Conservation (phyloP, 2,113 vertebrate species). For the Pithys albifrons region DNA sequence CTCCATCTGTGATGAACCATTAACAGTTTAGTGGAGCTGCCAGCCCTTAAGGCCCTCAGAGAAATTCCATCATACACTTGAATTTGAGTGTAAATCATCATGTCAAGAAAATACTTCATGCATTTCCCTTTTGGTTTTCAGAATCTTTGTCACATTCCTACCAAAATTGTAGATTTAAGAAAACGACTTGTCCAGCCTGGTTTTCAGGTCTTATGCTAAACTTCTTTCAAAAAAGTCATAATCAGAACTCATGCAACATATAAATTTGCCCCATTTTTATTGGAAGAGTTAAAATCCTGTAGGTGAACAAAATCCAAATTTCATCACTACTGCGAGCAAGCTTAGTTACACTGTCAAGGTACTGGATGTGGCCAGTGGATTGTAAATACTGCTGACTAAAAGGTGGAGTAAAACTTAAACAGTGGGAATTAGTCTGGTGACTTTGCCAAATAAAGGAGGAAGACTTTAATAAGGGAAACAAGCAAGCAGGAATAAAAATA, state of each 20-base stretch:
- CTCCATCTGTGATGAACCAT: slow-evolving; percentile 9
- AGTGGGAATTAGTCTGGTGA: background rate
- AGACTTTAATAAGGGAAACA: background rate
- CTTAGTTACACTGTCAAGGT: background rate
- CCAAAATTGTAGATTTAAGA: background rate
- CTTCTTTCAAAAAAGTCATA: background rate
- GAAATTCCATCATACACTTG: background rate
- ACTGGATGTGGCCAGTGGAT: background rate
- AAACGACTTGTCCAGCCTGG: background rate
- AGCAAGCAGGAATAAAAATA: background rate
- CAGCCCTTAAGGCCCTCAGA: background rate
- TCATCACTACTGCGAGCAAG: background rate
- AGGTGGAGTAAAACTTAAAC: background rate
- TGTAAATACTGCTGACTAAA: background rate
- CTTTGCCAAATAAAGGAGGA: background rate
- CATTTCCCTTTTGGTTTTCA: background rate
- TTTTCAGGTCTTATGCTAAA: background rate
- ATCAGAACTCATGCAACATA: background rate
- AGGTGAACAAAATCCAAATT: background rate
- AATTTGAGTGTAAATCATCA: background rate
- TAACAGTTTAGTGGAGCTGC: background rate
- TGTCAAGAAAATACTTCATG: background rate
- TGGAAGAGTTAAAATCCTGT: background rate
- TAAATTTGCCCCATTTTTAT: background rate
- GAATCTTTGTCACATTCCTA: background rate